Base-by-base conservation (phyloP, 2,797 vertebrate genomes). In the Sparus aurata region DNA sequence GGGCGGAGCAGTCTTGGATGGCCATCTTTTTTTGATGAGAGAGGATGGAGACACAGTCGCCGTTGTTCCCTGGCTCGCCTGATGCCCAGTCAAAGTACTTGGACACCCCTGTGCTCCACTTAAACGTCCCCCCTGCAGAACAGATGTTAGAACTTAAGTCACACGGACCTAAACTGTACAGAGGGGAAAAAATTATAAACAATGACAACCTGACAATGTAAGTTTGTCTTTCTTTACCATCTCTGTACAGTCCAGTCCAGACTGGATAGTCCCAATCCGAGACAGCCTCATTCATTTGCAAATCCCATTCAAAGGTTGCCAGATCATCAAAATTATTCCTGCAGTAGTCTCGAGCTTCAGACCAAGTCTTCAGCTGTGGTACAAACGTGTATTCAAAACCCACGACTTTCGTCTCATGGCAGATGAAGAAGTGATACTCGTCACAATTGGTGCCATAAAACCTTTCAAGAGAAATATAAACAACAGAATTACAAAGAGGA, bases 221-320 rank as follows among this genome's bases (percentile, higher is more conserved):
- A 6, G 27, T 5, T 52, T 58, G 54, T 66, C 43, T 43, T 30
- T 53, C 7, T 67, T 83, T 70, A 90, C 87, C 85, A 0, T 85
- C 20, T 82, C 11, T 75, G 63, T 69, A 43, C 4, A 89, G 68
- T 66, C 89, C 91, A 27, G 4, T 88, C 91, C 89, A 92, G 77
- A 84, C 69, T 0, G 77, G 82, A 41, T 83, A 85, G 49, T 87
- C 47, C 50, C 1, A 38, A 8, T 38, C 1, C 34, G 8, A 8
- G 34, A 38, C 34, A 38, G 34, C 34, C 7, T 8, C 1, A 38
- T 38, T 8, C 34, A 38, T 8, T 9, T 38, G 7, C 34, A 9
- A 9, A 9, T 38, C 34, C 34, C 1, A 2, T 38, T 1, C 8
- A 34, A 38, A 9, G 4, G 34, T 9, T 38, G 62, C 69, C 57